Conservation (phyloP, 2,888 invertebrate genomes). For the Nasonovia ribisnigri region DNA sequence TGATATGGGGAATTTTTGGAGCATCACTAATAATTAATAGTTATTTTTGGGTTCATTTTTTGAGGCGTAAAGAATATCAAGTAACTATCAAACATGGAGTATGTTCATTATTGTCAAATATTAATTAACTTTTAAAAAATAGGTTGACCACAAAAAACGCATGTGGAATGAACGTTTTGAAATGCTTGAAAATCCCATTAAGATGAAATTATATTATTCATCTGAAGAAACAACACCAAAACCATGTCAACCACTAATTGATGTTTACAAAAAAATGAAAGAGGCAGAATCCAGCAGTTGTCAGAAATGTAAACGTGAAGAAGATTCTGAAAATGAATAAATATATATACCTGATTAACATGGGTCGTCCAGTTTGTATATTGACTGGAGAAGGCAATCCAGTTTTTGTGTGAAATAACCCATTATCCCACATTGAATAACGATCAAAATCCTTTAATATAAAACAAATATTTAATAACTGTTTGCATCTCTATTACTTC, state of each 20-base stretch:
- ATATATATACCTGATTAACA: conserved; percentile 47
- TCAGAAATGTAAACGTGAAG: not conserved
- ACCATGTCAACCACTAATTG: conserved; percentile 10
- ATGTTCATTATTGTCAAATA: not conserved
- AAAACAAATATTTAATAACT: not conserved
- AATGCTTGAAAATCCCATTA: conserved; percentile 28
- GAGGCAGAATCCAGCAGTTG: not conserved
- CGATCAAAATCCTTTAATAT: conserved; percentile 58
- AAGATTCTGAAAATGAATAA: conserved; percentile 14
- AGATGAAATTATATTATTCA: conserved; percentile 41
- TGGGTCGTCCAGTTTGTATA: conserved; percentile 59
- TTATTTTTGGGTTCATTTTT: conserved; percentile 1
- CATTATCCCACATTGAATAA: conserved; percentile 63
- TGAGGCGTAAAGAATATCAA: conserved; percentile 42
- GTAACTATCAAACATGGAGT: not conserved
- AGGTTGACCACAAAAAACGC: conserved; percentile 40
- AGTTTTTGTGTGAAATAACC: conserved; percentile 48
- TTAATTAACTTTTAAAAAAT: not conserved
- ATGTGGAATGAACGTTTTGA: conserved; percentile 49
- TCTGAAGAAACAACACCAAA: not conserved
- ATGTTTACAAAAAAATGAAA: conserved; percentile 18
- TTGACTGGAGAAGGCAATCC: conserved; percentile 56
- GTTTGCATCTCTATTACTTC: not conserved
- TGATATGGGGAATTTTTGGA: conserved; percentile 39
- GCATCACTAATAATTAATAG: not conserved